phyloP scores from a whole-genome alignment of 1,140 invertebrate species.

The Armadillidium nasatum region DNA sequence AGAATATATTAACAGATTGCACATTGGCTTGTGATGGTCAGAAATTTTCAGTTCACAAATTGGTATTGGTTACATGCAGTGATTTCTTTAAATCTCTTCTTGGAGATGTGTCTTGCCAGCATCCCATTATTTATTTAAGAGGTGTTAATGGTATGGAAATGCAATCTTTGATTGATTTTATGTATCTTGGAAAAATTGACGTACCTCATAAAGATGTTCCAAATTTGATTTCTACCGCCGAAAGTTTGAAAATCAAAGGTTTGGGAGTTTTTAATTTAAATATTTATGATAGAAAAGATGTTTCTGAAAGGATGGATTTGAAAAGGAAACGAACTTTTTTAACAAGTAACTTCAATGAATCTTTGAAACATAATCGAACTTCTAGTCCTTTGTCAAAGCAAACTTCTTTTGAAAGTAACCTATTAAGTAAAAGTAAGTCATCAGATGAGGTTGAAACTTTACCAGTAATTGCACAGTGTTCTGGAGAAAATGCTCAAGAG shows the following conservation, averaged over 20 bases:
- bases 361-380: neutral
- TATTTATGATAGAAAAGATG: constrained; percentile 11
- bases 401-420: neutral
- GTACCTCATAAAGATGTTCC: constrained; percentile 85
- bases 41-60: constrained; percentile 85
- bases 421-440: neutral
- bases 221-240: constrained; percentile 74
- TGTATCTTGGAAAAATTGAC: constrained; percentile 89
- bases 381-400: neutral
- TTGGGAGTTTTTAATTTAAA: constrained; percentile 67
- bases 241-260: constrained; percentile 76
- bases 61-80: constrained; percentile 85
- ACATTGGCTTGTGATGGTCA: constrained; percentile 85
- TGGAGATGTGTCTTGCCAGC: constrained; percentile 84
- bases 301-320: too few relatives aligned
- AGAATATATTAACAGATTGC: constrained; percentile 59
- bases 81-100: constrained; percentile 86
- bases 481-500: too few relatives aligned
- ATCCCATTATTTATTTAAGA: constrained; percentile 83
- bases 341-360: too few relatives aligned
- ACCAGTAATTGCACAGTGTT: too few relatives aligned
- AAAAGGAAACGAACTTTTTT: too few relatives aligned
- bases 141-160: constrained; percentile 81
- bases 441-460: too few relatives aligned
- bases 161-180: constrained; percentile 82